Percentiles rank a stretch among this genome's conserved stretches.
Evolutionary conservation across 2,888 invertebrate species (phyloP).

Genomic region (Cephus rjabovi): DNA sequence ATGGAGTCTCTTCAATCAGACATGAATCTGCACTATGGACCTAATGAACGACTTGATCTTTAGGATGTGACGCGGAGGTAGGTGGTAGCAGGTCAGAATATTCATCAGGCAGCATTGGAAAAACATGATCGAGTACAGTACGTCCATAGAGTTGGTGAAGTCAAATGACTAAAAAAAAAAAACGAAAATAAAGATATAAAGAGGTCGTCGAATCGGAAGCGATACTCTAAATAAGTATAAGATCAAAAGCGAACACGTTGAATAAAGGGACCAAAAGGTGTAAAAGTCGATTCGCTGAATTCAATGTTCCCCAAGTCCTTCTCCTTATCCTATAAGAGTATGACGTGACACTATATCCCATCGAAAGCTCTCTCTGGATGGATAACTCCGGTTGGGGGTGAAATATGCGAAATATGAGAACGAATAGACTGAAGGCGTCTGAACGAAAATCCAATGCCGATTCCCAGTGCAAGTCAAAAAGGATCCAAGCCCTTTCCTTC

Average conservation of each 20-base stretch:
- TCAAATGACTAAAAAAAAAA: constrained; percentile 48
- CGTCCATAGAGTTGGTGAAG: not conserved
- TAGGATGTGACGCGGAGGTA: not conserved
- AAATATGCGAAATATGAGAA: not conserved
- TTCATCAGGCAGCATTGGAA: not conserved
- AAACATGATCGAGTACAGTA: too few relatives aligned
- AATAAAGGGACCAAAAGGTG: constrained; percentile 7
- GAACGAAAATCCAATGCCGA: not conserved
- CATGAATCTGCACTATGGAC: not conserved
- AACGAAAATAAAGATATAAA: constrained; percentile 29
- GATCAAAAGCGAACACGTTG: constrained; percentile 11
- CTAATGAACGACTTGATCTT: not conserved
- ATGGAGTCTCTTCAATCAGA: not conserved
- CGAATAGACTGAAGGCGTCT: not conserved
- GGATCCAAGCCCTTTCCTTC: not conserved
- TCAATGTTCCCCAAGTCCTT: not conserved
- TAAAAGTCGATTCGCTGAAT: not conserved
- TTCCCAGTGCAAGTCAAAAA: not conserved
- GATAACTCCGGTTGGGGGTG: not conserved
- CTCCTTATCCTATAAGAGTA: not conserved
- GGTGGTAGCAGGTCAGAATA: not conserved
- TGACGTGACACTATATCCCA: not conserved
- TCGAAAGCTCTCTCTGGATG: not conserved
- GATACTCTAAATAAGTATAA: not conserved
- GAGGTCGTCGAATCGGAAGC: not conserved